A percentile compares a stretch with the other conserved stretches of the same genome.
phyloP scores from a whole-genome alignment of 2,888 invertebrate species.

The Ceratothoa steindachneri region DNA sequence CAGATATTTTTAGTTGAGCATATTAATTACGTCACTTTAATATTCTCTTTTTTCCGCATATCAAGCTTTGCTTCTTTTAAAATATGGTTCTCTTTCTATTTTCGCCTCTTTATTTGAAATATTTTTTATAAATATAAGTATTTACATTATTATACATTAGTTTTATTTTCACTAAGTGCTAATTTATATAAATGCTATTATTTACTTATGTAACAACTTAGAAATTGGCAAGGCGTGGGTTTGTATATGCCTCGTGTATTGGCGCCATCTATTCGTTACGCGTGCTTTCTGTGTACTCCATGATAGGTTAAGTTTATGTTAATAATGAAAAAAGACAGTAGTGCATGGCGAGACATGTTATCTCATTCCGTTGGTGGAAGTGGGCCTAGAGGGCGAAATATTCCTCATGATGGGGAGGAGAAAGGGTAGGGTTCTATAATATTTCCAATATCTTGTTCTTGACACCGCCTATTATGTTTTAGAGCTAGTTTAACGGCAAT shows the following conservation, averaged over 20 bases:
- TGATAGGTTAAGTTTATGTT: conserved; percentile 24
- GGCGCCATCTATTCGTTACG: conserved; percentile 28
- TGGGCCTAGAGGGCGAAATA: conserved; percentile 40
- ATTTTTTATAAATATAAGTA: no score
- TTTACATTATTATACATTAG: no score
- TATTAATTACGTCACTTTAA: background rate
- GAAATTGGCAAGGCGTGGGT: conserved; percentile 6
- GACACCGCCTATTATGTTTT: no score
- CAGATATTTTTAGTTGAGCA: no score
- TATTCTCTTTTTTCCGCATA: background rate
- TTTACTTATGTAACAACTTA: background rate
- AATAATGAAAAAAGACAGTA: conserved; percentile 44
- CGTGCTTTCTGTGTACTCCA: conserved; percentile 32
- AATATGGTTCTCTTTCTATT: background rate
- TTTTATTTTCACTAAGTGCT: no score
- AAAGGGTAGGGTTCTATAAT: conserved; percentile 36
- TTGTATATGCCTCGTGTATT: conserved; percentile 5
- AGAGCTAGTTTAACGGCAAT: no score
- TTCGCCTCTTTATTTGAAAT: background rate
- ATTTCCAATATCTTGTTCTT: background rate
- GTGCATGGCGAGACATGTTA: conserved; percentile 47
- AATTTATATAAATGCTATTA: no score
- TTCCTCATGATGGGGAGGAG: conserved; percentile 47
- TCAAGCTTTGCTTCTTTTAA: background rate
- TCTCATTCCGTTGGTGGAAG: conserved; percentile 44